Percentiles rank a stretch among this genome's conserved stretches.
phyloP scores from a whole-genome alignment of 1,140 invertebrate genomes.

The Drosophila melanogaster region Release_6_plus_ISO1_MT NT_033777.3:31040501-31041000 shows the following conservation, averaged over 20 bases:
- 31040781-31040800: too few species aligned
- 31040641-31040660: background rate
- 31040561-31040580: background rate
- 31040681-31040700: background rate
- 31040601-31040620: background rate
- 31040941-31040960: conserved; percentile 60
- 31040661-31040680: background rate
- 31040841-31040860: conserved; percentile 14
- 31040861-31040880: conserved; percentile 3
- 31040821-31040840: background rate
- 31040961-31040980: conserved; percentile 49
- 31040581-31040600: background rate
- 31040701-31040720: background rate
- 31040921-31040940: conserved; percentile 36
- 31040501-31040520: background rate
- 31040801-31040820: background rate
- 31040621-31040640: background rate
- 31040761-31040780: too few species aligned
- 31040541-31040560: conserved; percentile 2
- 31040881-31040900: conserved; percentile 1
- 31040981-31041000: conserved; percentile 39
- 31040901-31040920: background rate
- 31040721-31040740: background rate
- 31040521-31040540: background rate
- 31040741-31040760: background rate